Base-by-base conservation (phyloP, 2,113 vertebrate genomes). In the Gnathochromis pfefferi region DNA sequence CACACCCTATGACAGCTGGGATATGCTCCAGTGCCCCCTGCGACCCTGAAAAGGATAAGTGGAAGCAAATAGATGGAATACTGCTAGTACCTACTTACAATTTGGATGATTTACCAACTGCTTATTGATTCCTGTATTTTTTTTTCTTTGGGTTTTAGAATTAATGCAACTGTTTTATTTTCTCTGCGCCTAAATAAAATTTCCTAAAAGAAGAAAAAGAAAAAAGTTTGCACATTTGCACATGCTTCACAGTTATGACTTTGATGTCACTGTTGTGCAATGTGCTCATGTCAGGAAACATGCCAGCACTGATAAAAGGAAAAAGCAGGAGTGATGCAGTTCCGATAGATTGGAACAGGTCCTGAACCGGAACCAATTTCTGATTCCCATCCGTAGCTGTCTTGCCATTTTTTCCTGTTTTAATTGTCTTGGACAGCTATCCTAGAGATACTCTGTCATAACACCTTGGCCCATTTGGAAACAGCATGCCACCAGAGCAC, bases 401-500 rank as follows among this genome's bases (percentile, higher is more conserved):
- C 73, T 45, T 79, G 40, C 13, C 3, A 5, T 23, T 86, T 53
- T 75, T 31, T 45, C 63, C 47, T 19, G 10, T 60, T 21, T 10
- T 11, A 82, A 55, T 13, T 75, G 14, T 82, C 65, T 78, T 54
- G 23, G 26, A 78, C 35, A 60, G 17, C 47, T n/a, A 2, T 45
- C 11, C 38, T 63, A 6, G 21, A 70, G 23, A 80, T 35, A 80
- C 55, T 40, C n/a, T 4, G 28, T 79, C 85, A 42, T 47, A 54
- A 79, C 53, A 86, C 87, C 86, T 58, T 28, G 73, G 42, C 65
- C 60, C 49, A 68, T 79, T 85, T 84, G 23, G 35, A 78, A 33
- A 91, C 85, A 91, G 94, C 23, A 68, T 93, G 89, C 91, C 91
- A 92, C 45, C 78, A 85, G 35, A 91, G 40, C 3, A n/a, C 6